Base-by-base conservation (phyloP, 53 echinoderm and acorn worm species). In the Apostichopus leukothele region DNA sequence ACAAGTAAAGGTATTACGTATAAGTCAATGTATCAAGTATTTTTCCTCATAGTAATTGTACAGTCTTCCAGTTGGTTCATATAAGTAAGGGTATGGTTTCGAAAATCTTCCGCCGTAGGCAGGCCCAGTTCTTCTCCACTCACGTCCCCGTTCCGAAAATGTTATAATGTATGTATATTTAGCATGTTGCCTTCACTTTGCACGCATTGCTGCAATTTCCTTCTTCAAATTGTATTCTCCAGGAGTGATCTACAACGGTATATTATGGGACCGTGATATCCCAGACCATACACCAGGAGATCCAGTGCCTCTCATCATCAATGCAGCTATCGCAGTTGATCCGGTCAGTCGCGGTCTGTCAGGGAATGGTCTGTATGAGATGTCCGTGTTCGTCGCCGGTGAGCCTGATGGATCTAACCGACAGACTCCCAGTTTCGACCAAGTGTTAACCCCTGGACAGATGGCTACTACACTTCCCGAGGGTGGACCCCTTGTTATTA, bases 361-460 rank as follows among this genome's bases (percentile, higher is more conserved):
- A 52, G 88, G 88, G 16, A 60, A 53, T 22, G 88, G 75, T 19
- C 75, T 87, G 9, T 87, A 75, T 53, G 19, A 87, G 74, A 75
- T 87, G 74, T 74, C 88, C 8, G 88, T 87, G 22, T 87, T 87
- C 54, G 88, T 54, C 6, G 88, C 88, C n/a, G 54, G 75, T 55
- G 88, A 87, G 2, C 55, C 50, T 10, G 74, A 74, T 4, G 88
- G 88, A 19, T 50, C 50, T 6, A 16, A 87, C 55, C 88, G 88
- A 52, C 74, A 75, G 22, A 55, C 74, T 9, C 74, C 88, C 54
- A 53, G 10, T n/a, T 87, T 87, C 75, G 54, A 75, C 55, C 88
- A 87, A 59, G 75, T 87, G 20, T 59, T 87, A 21, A 75, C 75
- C 21, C 75, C 88, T 7, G 75, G 54, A 14, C 88, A 87, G 60